These are phyloP conservation scores for Amphibalanus amphitrite DNA, from an alignment of 1,140 invertebrate genomes.

Conservation along the genomic window DNA sequence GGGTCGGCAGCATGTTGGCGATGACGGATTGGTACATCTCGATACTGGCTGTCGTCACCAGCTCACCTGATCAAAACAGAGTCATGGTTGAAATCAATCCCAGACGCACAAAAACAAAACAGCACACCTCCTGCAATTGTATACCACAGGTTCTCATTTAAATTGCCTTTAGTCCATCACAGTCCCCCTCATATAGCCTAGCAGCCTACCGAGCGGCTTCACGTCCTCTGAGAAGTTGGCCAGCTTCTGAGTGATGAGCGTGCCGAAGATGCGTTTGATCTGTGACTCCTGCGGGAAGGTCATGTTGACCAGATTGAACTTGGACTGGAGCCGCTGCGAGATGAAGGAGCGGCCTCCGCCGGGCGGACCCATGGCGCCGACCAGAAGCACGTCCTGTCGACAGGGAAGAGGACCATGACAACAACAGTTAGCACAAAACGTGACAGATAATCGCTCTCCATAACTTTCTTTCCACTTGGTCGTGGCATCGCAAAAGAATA, in stretches of 20 bases:
- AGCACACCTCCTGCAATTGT: too few species aligned
- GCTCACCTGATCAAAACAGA: slow-evolving; percentile 15
- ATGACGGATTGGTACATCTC: slow-evolving; percentile 72
- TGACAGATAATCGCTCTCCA: too few species aligned
- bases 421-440: too few species aligned
- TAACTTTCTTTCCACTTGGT: too few species aligned
- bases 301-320: background rate
- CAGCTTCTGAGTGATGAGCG: background rate
- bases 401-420: too few species aligned
- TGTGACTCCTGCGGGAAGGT: background rate
- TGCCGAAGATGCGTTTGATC: background rate
- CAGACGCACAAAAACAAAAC: too few species aligned
- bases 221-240: background rate
- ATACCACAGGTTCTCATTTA: too few species aligned
- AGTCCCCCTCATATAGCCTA: too few species aligned
- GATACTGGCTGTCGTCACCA: slow-evolving; percentile 34
- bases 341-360: background rate
- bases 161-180: too few species aligned
- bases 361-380: background rate
- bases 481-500: too few species aligned
- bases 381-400: background rate
- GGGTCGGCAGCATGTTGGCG: slow-evolving; percentile 63
- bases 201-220: background rate
- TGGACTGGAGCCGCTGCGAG: background rate
- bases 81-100: too few species aligned